phyloP scores from a whole-genome alignment of 1,140 invertebrate species.

The Drosophila repletoides region DNA sequence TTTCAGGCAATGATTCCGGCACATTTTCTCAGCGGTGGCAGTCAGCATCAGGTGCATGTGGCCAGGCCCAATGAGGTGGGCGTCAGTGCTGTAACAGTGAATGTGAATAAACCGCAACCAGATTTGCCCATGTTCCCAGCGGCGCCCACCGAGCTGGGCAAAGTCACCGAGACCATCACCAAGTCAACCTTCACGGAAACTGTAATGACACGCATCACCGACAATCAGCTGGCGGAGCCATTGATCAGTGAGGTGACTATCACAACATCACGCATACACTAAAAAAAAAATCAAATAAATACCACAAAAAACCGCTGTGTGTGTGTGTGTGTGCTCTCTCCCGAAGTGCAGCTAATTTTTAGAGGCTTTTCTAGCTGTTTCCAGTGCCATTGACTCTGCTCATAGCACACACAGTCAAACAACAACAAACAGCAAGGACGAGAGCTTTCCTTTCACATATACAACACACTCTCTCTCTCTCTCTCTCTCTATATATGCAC shows the following conservation, averaged over 20 bases:
- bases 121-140: conserved; percentile 89
- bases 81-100: conserved; percentile 86
- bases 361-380: conserved; percentile 11
- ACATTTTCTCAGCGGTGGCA: conserved; percentile 88
- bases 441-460: conserved; percentile 35
- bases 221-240: conserved; percentile 92
- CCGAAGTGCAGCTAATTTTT: not conserved
- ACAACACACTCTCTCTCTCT: no score
- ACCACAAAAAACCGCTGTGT: conserved; percentile 18
- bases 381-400: conserved; percentile 2
- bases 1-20: conserved; percentile 96
- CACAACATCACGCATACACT: conserved; percentile 79
- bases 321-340: conserved; percentile 7
- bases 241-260: conserved; percentile 92
- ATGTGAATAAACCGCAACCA: conserved; percentile 87
- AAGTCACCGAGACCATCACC: conserved; percentile 95
- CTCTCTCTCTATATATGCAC: no score
- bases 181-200: conserved; percentile 97
- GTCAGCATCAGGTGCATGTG: conserved; percentile 80
- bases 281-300: conserved; percentile 43
- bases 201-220: conserved; percentile 94
- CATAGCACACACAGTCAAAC: conserved; percentile 8
- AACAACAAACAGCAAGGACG: conserved; percentile 17
- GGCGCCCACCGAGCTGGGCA: conserved; percentile 90
- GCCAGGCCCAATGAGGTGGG: conserved; percentile 79